Conservation (phyloP, 1,140 invertebrate species). For the Neoseiulus cucumeris region DNA sequence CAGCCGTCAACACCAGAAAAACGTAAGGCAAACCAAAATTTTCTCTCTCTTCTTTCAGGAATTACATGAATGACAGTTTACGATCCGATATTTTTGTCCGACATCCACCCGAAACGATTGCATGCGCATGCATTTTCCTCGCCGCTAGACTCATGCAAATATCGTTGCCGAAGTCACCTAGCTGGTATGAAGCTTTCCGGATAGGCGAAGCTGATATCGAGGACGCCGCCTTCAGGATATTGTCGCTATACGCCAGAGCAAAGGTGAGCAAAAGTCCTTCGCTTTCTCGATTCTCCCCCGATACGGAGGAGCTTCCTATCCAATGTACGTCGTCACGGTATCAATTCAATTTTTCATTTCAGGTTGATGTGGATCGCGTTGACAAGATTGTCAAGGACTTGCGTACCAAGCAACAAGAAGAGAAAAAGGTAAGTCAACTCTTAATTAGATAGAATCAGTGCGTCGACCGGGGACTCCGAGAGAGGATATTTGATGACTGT, state of each 20-base stretch:
- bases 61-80: conserved; percentile 98
- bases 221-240: conserved; percentile 59
- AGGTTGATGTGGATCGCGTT: not conserved
- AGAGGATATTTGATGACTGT: too few species aligned
- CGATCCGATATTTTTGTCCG: conserved; percentile 89
- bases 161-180: conserved; percentile 58
- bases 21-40: too few species aligned
- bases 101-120: conserved; percentile 87
- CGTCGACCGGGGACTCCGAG: too few species aligned
- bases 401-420: not conserved
- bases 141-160: conserved; percentile 55
- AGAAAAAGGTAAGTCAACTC: not conserved
- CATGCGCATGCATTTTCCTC: conserved; percentile 92
- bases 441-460: too few species aligned
- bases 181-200: conserved; percentile 71
- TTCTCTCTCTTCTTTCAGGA: conserved; percentile 36
- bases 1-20: too few species aligned
- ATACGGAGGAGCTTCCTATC: not conserved
- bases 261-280: conserved; percentile 36
- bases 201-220: conserved; percentile 59
- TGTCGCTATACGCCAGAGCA: conserved; percentile 56
- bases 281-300: not conserved
- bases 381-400: conserved; percentile 1
- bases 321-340: too few species aligned
- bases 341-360: not conserved